Evolutionary conservation across 2,797 vertebrate species (phyloP), one percentile per base, ranked within the genome.

Genomic region (Acipenser transmontanus): DNA sequence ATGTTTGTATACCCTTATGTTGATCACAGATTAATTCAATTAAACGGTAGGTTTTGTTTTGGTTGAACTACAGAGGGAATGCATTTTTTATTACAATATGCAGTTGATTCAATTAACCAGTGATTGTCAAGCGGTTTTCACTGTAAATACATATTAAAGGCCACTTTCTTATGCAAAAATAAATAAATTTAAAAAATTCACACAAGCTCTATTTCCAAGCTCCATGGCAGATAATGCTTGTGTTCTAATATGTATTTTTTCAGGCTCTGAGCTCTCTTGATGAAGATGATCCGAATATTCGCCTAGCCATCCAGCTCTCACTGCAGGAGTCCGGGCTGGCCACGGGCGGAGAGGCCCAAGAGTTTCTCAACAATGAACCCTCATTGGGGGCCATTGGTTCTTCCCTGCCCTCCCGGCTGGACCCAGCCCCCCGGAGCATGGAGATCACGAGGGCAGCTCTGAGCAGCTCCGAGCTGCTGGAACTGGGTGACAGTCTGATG

Each of bases 231-330:
- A 34, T 34, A 34, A 34, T 34, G 34, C 34, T 34, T 34, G 34
- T 34, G 34, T 34, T 34, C 34, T 34, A 4, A 34, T 3, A 34
- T 34, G 34, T 34, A 34, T 34, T 34, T 4, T 80, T 65, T 4
- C 79, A 93, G 94, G 93, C 91, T 80, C 86, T 93, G 63, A 94
- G 93, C 76, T 99, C 95, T 70, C 79, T 99, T 81, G 97, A 99
- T 74, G 97, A 99, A 68, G 97, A 99, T 13, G 97, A 99, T 77
- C 95, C 97, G 49, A 98, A 99, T 85, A 97, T 99, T 76, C 88
- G 99, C n/a, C 83, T 98, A 73, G 97, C 97, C 75, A 99, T 99
- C 77, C 97, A 99, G 84, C 87, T 99, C 67, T 99, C 97, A 17
- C 87, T 99, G 73, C 97, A 99, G 82, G 97, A 99, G 75, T 94